A percentile compares a stretch with the other conserved stretches of the same genome.
Evolutionary conservation across 2,797 vertebrate genomes (phyloP).

Genomic region (Xenentodon cancila): DNA sequence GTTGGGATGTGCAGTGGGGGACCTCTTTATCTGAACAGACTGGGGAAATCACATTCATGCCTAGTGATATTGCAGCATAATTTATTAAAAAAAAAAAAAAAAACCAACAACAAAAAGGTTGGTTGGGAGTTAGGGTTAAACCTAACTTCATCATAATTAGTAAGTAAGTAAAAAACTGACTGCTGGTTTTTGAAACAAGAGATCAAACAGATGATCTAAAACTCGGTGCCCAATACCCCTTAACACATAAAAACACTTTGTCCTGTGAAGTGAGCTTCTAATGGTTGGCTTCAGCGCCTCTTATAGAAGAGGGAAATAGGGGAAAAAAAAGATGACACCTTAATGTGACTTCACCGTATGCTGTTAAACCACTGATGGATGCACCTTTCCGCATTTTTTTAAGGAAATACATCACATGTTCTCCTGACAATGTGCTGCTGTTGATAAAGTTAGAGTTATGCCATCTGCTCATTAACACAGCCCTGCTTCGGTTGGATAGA

Average conservation of each 20-base stretch:
- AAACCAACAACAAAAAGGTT: not conserved
- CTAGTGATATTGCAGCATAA: conserved; percentile 12
- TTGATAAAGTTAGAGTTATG: conserved; percentile 73
- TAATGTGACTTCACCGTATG: conserved; percentile 74
- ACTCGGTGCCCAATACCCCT: conserved; percentile 27
- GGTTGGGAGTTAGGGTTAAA: not conserved
- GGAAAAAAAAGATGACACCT: conserved; percentile 52
- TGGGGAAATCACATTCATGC: conserved; percentile 36
- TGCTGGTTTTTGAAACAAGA: conserved; percentile 41
- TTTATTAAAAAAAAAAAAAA: too few species aligned
- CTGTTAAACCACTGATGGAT: conserved; percentile 68
- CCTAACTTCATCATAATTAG: conserved; percentile 21
- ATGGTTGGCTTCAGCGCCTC: conserved; percentile 59
- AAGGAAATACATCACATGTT: conserved; percentile 59
- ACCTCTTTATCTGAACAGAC: conserved; percentile 46
- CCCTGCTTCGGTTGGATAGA: conserved; percentile 29
- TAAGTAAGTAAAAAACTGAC: conserved; percentile 31
- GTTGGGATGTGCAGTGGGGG: conserved; percentile 18
- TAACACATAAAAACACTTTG: conserved; percentile 21
- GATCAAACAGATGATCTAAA: conserved; percentile 48
- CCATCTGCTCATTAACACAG: conserved; percentile 73
- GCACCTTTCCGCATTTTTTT: conserved; percentile 53
- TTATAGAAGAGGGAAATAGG: conserved; percentile 35
- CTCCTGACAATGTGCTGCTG: conserved; percentile 43
- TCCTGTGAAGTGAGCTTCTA: conserved; percentile 71